Base-by-base conservation (phyloP, 2,113 vertebrate genomes). In the Centrocercus urophasianus region DNA sequence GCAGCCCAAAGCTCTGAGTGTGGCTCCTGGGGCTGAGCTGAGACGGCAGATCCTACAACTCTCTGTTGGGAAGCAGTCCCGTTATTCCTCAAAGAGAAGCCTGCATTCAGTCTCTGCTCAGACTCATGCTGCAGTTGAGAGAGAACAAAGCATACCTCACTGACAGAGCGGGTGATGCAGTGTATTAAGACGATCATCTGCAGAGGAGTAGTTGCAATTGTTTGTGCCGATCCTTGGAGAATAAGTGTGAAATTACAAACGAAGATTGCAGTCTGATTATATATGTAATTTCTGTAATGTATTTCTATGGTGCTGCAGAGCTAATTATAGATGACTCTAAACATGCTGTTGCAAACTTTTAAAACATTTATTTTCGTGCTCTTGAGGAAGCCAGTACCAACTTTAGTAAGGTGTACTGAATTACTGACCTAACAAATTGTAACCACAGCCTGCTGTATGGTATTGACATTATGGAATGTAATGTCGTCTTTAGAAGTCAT, bases 391-490 rank as follows among this genome's bases (percentile, higher is more conserved):
- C 36, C 43, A 65, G 28, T 88, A 15, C 36, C 57, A 86, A 70
- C 73, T 86, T 91, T 90, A 94, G 85, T 89, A 90, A 91, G 48
- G 80, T 88, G 52, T 66, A 74, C 57, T 90, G 90, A 95, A 75
- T 97, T 95, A 94, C 83, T 96, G 96, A 93, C 90, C 6, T 83
- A 91, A 82, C 56, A 83, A 95, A 86, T 93, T 91, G 90, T 40
- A 84, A 48, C 61, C 18, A 6, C 21, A 48, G 73, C 57, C 61
- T 80, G 4, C 61, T 45, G 76, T 40, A 24, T 1, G 24, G 19
- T 91, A 79, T 95, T 95, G 95, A 93, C 86, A 73, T 91, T 84
- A 75, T 52, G 65, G 90, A 84, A 81, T 88, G 52, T 84, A 36
- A 11, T 18, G 52, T 72, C 11, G 1, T 75, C 86, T 90, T 95